phyloP scores from a whole-genome alignment of 2,888 invertebrate species.

The Hydrotaea cyrtoneurina region DNA sequence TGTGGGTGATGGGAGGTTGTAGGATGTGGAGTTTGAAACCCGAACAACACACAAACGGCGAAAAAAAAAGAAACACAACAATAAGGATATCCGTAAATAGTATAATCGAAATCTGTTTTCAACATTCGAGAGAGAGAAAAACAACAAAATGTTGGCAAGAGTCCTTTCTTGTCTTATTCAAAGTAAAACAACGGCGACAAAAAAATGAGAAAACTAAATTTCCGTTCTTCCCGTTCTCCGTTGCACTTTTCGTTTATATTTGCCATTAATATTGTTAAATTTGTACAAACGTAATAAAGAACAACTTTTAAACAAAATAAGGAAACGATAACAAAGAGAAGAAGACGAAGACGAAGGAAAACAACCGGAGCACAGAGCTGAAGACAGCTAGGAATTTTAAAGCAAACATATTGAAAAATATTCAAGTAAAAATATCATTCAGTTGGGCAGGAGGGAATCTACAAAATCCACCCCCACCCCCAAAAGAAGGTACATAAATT shows the following conservation, averaged over 20 bases:
- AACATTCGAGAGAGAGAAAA: constrained; percentile 2
- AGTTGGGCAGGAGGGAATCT: too few relatives aligned
- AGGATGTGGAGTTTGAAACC: too few relatives aligned
- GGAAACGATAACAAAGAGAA: constrained; percentile 34
- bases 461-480: too few relatives aligned
- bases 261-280: constrained; percentile 27
- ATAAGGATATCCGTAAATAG: constrained; percentile 26
- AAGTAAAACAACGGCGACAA: neutral
- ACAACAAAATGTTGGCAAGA: constrained; percentile 10
- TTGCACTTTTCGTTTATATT: constrained; percentile 30
- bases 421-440: too few relatives aligned
- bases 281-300: constrained; percentile 36
- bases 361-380: neutral
- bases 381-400: neutral
- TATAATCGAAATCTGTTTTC: constrained; percentile 24
- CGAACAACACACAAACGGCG: neutral
- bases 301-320: constrained; percentile 42
- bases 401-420: too few relatives aligned
- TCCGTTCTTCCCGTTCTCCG: constrained; percentile 13
- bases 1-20: too few relatives aligned
- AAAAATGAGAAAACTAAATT: constrained; percentile 1
- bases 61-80: neutral
- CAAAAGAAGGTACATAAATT: too few relatives aligned
- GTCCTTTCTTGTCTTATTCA: neutral
- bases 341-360: neutral